Base-by-base conservation (phyloP, 2,797 vertebrate genomes). In the Dendrocincla tyrannina region DNA sequence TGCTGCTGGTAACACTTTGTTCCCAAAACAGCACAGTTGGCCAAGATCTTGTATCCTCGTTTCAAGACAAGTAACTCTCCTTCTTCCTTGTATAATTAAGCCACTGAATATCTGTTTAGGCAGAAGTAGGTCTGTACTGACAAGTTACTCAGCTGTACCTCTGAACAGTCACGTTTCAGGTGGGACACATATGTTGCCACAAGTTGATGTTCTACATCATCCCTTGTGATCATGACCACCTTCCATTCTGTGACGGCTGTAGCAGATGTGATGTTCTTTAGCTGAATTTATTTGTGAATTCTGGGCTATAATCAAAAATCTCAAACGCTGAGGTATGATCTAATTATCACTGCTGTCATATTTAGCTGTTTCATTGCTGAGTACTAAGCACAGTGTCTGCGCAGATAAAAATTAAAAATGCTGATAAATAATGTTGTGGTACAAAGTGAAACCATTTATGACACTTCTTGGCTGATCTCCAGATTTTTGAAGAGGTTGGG, bases 1-100 rank as follows among this genome's bases (percentile, higher is more conserved):
- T 16, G 11, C 63, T 70, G 68, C 67, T 0, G 0, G 11, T 12
- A 39, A 2, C 0, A 0, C 63, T 72, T 76, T 28, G n/a, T 17
- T 58, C 46, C 35, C 63, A 13, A 2, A 42, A 22, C 13, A 6
- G 6, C 8, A 17, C 0, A 0, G 3, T 5, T 49, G n/a, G 7
- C 14, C 13, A 4, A 22, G 42, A 32, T 49, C 39, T 32, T 2
- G 0, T 35, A 3, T 60, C 13, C 44, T 85, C 32, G 1, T 33
- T 52, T 76, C 70, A 17, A 10, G 53, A 14, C 9, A 24, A 11
- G 12, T 11, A n/a, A 20, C 60, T 42, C 16, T 24, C 4, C 58
- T 77, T 9, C 33, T 64, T 60, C 3, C 1, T 16, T 27, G 24
- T 50, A 8, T 19, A 12, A 50, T 17, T 33, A 53, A 72, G 22